phyloP scores from a whole-genome alignment of 2,888 invertebrate genomes.

The Flexamia atlantica region DNA sequence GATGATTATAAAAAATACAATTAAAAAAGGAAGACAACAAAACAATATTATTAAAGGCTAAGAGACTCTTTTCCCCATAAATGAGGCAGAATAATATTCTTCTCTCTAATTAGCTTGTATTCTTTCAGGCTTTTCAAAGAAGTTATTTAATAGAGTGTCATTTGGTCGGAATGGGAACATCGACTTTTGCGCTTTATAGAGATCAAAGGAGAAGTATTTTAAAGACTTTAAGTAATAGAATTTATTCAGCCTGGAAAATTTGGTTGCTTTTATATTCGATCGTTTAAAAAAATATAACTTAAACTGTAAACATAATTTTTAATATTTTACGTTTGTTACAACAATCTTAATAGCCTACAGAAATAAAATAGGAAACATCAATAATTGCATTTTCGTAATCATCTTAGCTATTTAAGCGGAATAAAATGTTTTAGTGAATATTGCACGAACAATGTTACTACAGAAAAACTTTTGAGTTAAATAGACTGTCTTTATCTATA shows the following conservation, averaged over 20 bases:
- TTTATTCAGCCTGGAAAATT: constrained; percentile 16
- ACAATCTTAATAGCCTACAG: too few relatives aligned
- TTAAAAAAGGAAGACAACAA: neutral
- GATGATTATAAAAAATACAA: neutral
- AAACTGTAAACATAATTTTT: neutral
- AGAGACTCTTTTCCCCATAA: constrained; percentile 4
- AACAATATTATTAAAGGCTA: constrained; percentile 20
- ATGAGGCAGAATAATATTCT: constrained; percentile 40
- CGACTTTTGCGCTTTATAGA: constrained; percentile 26
- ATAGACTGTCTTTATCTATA: too few relatives aligned
- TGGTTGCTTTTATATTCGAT: neutral
- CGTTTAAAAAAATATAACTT: neutral
- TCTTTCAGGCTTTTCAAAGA: constrained; percentile 30
- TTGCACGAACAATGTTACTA: too few relatives aligned
- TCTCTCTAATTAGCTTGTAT: constrained; percentile 38
- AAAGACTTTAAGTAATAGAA: constrained; percentile 21
- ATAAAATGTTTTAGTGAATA: too few relatives aligned
- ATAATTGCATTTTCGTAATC: too few relatives aligned
- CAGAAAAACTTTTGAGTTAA: too few relatives aligned
- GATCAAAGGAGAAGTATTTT: constrained; percentile 12
- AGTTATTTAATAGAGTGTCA: constrained; percentile 40
- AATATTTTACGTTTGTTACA: too few relatives aligned
- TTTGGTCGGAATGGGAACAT: constrained; percentile 34
- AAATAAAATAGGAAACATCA: too few relatives aligned
- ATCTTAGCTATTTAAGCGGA: too few relatives aligned